These are phyloP conservation scores for Chaitophorus viminalis DNA, from an alignment of 2,888 invertebrate species.

Conservation along the genomic window DNA sequence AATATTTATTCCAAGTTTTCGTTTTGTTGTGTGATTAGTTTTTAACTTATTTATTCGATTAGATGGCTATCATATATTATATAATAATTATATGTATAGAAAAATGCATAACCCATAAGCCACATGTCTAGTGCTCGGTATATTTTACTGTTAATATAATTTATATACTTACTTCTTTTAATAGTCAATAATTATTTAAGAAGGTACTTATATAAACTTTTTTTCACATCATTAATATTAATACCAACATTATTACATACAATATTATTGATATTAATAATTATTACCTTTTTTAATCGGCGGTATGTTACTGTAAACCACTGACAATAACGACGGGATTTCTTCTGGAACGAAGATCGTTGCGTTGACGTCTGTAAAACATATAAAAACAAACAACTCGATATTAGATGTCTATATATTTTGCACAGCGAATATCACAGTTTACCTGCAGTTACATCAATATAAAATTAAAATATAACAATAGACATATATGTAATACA, in stretches of 20 bases:
- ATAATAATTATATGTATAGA: too few species aligned
- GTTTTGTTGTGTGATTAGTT: too few species aligned
- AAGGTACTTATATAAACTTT: background rate
- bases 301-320: conserved; percentile 85
- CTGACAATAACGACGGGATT: conserved; percentile 79
- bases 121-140: background rate
- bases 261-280: too few species aligned
- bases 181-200: background rate
- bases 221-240: conserved; percentile 62
- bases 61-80: too few species aligned
- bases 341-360: conserved; percentile 75
- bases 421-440: background rate
- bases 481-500: too few species aligned
- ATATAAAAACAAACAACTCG: background rate
- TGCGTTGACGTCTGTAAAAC: conserved; percentile 41
- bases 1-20: too few species aligned
- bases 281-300: conserved; percentile 88
- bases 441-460: too few species aligned
- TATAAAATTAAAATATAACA: too few species aligned
- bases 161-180: background rate
- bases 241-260: too few species aligned
- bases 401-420: background rate
- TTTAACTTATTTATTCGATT: too few species aligned
- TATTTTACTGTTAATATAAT: background rate
- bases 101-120: too few species aligned